Evolutionary conservation across 2,113 vertebrate species (phyloP), one percentile per base, ranked within the genome.

Genomic region (Notothenia rossii): DNA sequence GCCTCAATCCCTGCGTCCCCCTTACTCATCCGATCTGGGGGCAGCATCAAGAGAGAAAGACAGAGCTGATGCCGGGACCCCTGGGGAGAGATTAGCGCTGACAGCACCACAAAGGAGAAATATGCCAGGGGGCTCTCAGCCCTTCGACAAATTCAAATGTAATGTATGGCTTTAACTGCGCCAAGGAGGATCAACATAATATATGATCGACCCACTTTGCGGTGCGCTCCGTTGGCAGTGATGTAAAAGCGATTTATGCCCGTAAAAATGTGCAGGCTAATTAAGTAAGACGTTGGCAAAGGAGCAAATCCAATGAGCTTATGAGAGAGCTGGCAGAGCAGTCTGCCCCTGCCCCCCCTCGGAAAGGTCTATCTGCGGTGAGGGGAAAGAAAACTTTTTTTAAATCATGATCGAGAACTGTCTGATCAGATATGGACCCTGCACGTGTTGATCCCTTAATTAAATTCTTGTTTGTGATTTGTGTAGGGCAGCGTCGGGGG

Each of bases 131-230:
- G 76, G 84, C 83, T 84, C 85, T 74, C 73, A 25, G 86, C 90
- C 87, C 89, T 83, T 89, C 85, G 54, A 89, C 92, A 91, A 86
- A 92, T 91, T 90, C 91, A 86, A 80, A 92, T 85, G 91, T 93
- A 91, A 92, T 90, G 91, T 92, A 91, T 76, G 88, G 90, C 86
- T 93, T 78, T 71, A 72, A 89, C 76, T 60, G 86, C 79, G 89
- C 89, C 92, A 91, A 87, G 78, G 85, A 91, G 86, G 92, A 94
- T 93, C 92, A 90, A 76, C 91, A 81, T 89, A 89, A 93, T 92
- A 93, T 91, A 93, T 86, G 87, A 93, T 90, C 92, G 90, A 92
- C 93, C 93, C 93, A 93, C 92, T 94, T 93, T 90, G 90, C 88
- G 36, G 77, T 70, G 84, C 77, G 62, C 86, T 89, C 78, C 22